Conservation (phyloP, 2,888 invertebrate species). For the Crocallis elinguaria region DNA sequence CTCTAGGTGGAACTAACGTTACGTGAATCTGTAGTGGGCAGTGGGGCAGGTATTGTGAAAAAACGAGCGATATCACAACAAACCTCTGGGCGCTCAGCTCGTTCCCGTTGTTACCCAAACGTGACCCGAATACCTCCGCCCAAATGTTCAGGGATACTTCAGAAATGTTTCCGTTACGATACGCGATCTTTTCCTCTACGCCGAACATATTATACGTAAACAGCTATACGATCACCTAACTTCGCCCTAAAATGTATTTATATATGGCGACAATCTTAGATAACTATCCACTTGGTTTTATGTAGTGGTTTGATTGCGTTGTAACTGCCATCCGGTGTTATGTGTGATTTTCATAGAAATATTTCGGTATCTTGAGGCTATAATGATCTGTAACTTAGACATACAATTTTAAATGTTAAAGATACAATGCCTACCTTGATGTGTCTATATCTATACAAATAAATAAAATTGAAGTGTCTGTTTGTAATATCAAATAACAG, state of each 20-base stretch:
- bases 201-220: constrained; percentile 75
- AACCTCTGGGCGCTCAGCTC: constrained; percentile 75
- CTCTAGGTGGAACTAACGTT: constrained; percentile 58
- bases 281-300: constrained; percentile 44
- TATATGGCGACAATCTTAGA: constrained; percentile 41
- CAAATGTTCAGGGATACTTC: constrained; percentile 73
- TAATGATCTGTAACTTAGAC: too few relatives aligned
- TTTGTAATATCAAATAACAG: too few relatives aligned
- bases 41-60: constrained; percentile 79
- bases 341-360: neutral
- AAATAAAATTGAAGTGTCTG: too few relatives aligned
- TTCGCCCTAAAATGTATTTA: constrained; percentile 60
- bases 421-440: too few relatives aligned
- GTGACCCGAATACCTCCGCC: constrained; percentile 74
- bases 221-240: constrained; percentile 70
- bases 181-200: constrained; percentile 73
- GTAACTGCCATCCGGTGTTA: constrained; percentile 1
- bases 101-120: constrained; percentile 74
- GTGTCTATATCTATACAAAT: too few relatives aligned
- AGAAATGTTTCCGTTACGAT: constrained; percentile 79
- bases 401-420: too few relatives aligned
- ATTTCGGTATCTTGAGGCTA: neutral
- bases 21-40: constrained; percentile 66
- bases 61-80: constrained; percentile 81
- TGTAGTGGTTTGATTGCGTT: constrained; percentile 28